Evolutionary conservation across 1,140 invertebrate genomes (phyloP).

Genomic region (Penaeus japonicus): DNA sequence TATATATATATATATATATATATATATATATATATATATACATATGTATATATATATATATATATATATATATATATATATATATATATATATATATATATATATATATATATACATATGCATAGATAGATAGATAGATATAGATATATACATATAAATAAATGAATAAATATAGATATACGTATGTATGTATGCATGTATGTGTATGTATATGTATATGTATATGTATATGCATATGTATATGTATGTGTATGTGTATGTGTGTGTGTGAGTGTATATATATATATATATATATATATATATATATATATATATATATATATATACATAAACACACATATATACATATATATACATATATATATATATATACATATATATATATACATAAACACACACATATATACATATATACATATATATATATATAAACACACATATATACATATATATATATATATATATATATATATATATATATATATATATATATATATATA

Average conservation of each 20-base stretch:
- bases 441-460: too few relatives aligned
- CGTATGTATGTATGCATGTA: constrained; percentile 13
- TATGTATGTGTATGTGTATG: constrained; percentile 3
- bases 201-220: constrained; percentile 13
- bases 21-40: constrained; percentile 6
- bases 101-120: neutral
- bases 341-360: neutral
- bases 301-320: neutral
- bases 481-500: too few relatives aligned
- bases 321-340: neutral
- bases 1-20: neutral
- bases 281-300: constrained; percentile 2
- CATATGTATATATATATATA: constrained; percentile 6
- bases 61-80: constrained; percentile 6
- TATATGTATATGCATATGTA: constrained; percentile 7
- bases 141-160: neutral
- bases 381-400: too few relatives aligned
- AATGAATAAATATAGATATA: neutral
- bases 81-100: neutral
- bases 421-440: too few relatives aligned
- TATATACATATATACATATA: too few relatives aligned
- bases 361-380: too few relatives aligned
- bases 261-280: neutral
- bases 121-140: neutral
- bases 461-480: too few relatives aligned